A percentile compares a stretch with the other conserved stretches of the same genome.
Conservation (phyloP, 2,113 vertebrate species). For the Bolborhynchus lineola region DNA sequence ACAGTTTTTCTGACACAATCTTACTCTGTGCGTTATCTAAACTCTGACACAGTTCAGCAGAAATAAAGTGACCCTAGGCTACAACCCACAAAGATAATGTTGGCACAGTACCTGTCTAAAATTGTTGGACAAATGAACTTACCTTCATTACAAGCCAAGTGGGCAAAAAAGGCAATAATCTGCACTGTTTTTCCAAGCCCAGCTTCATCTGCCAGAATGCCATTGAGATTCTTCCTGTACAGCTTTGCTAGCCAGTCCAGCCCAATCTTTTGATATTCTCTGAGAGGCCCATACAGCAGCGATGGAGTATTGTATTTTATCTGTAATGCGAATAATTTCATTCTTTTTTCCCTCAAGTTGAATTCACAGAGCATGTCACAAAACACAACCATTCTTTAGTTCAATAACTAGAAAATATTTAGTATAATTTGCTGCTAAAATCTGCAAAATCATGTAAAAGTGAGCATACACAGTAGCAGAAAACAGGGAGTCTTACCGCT, state of each 20-base stretch:
- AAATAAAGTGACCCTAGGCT: background rate
- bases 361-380: background rate
- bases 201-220: slow-evolving; percentile 88
- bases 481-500: slow-evolving; percentile 69
- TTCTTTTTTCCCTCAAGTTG: background rate
- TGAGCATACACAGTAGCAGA: background rate
- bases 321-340: slow-evolving; percentile 36
- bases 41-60: background rate
- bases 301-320: slow-evolving; percentile 77
- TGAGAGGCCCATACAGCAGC: slow-evolving; percentile 83
- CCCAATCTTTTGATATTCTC: slow-evolving; percentile 91
- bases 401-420: background rate
- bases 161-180: slow-evolving; percentile 90
- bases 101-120: background rate
- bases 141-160: slow-evolving; percentile 89
- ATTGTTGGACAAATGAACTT: background rate
- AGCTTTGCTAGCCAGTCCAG: slow-evolving; percentile 89
- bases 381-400: background rate
- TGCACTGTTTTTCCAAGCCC: slow-evolving; percentile 90
- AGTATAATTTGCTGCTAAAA: background rate
- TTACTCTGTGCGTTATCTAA: background rate
- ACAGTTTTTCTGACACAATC: background rate
- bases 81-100: background rate
- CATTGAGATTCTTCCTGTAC: slow-evolving; percentile 88
- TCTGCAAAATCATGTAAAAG: background rate